These are phyloP conservation scores for Myoxocephalus aenaeus DNA, from an alignment of 2,797 vertebrate species.

Conservation along the genomic window DNA sequence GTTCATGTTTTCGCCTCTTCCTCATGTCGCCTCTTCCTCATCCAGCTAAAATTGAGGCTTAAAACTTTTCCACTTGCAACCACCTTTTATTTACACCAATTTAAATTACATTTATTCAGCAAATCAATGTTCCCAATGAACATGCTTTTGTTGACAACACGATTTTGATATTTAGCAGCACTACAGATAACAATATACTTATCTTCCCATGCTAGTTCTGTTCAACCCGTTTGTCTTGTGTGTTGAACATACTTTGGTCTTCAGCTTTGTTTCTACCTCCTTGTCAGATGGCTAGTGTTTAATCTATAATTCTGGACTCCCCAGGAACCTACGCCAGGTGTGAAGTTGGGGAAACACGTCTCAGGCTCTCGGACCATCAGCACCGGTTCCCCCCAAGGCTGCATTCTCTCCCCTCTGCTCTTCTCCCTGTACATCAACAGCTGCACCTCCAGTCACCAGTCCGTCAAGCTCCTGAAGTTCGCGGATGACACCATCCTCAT, in stretches of 20 bases:
- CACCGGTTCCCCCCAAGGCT: no score
- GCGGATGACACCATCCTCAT: no score
- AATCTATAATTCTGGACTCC: no score
- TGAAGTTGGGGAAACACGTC: no score
- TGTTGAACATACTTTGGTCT: neutral
- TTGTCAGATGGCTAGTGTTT: neutral
- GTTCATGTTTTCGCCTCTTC: neutral
- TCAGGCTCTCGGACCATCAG: no score
- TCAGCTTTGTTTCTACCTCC: neutral
- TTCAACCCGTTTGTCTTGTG: neutral
- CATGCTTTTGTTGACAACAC: neutral
- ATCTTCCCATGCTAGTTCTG: neutral
- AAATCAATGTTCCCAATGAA: neutral
- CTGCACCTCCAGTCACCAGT: no score
- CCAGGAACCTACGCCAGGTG: no score
- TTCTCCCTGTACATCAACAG: no score
- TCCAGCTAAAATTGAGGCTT: neutral
- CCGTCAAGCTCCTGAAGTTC: no score
- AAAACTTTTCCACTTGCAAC: neutral
- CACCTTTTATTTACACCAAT: neutral
- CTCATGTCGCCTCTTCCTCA: neutral
- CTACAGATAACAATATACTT: neutral
- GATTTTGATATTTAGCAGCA: neutral
- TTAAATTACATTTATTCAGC: neutral
- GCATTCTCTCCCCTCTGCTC: no score